Evolutionary conservation across 1,140 invertebrate species (phyloP).

Genomic region (Bombus superbus): DNA sequence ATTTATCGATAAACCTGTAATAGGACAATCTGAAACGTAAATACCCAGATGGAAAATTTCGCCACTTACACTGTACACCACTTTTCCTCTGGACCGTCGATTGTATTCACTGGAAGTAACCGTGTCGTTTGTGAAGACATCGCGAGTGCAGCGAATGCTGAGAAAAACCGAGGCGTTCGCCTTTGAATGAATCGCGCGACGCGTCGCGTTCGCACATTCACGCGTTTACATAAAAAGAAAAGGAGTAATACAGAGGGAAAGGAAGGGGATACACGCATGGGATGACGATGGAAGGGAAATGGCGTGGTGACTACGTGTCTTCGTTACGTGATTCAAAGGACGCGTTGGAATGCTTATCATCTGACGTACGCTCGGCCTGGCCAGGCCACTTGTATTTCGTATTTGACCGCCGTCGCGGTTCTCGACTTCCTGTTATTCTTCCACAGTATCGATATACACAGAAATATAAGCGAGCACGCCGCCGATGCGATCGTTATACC

Average conservation of each 20-base stretch:
- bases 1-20: not conserved
- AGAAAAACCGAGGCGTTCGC: slow-evolving; percentile 5
- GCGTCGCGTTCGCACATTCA: not conserved
- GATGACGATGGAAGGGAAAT: slow-evolving; percentile 36
- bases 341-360: slow-evolving; percentile 60
- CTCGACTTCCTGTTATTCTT: slow-evolving; percentile 58
- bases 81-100: not conserved
- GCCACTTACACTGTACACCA: no score
- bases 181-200: slow-evolving; percentile 30
- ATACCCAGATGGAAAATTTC: not conserved
- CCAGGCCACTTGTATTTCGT: slow-evolving; percentile 27
- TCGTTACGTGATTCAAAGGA: slow-evolving; percentile 61
- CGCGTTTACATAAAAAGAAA: slow-evolving; percentile 9
- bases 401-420: slow-evolving; percentile 57
- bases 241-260: no score
- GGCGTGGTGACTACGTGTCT: slow-evolving; percentile 54
- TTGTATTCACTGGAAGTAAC: not conserved
- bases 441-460: slow-evolving; percentile 45
- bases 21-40: not conserved
- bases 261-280: not conserved
- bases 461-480: slow-evolving; percentile 16
- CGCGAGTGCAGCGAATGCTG: not conserved
- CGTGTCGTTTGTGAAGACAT: not conserved
- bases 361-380: not conserved
- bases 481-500: slow-evolving; percentile 36